Evolutionary conservation across 2,113 vertebrate species (phyloP).

Genomic region (Sinocyclocheilus anshuiensis): DNA sequence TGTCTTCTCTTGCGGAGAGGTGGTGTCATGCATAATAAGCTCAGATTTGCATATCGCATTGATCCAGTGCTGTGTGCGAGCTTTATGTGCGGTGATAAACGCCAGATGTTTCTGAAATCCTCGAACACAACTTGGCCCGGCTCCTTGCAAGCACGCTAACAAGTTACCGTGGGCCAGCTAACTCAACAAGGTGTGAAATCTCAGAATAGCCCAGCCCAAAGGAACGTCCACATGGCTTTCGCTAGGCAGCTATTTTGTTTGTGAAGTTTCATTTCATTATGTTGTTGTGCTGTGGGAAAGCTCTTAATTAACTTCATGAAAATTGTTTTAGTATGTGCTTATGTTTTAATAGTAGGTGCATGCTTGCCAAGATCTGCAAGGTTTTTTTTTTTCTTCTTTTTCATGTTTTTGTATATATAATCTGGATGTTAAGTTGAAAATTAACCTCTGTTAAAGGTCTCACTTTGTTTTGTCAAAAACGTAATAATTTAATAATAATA

Average conservation of each 20-base stretch:
- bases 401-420: neutral
- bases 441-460: neutral
- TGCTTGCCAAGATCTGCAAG: conserved; percentile 12
- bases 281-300: conserved; percentile 31
- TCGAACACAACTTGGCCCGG: conserved; percentile 49
- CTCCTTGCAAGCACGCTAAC: conserved; percentile 53
- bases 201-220: conserved; percentile 58
- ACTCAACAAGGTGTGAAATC: conserved; percentile 68
- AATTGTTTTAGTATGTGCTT: conserved; percentile 30
- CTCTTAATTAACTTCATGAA: conserved; percentile 8
- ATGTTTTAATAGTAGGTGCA: conserved; percentile 14
- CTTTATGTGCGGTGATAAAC: conserved; percentile 54
- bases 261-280: conserved; percentile 16
- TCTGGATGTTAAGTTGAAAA: neutral
- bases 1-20: conserved; percentile 23
- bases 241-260: conserved; percentile 39
- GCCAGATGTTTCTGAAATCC: conserved; percentile 53
- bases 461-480: neutral
- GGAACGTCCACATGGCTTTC: neutral
- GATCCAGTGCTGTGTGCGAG: conserved; percentile 28
- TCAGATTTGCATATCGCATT: conserved; percentile 49
- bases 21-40: conserved; percentile 18
- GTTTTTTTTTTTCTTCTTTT: neutral
- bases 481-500: neutral
- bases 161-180: conserved; percentile 61